A percentile compares a stretch with the other conserved stretches of the same genome.
Evolutionary conservation across 2,888 invertebrate genomes (phyloP).

Genomic region (Synergus japonicus): DNA sequence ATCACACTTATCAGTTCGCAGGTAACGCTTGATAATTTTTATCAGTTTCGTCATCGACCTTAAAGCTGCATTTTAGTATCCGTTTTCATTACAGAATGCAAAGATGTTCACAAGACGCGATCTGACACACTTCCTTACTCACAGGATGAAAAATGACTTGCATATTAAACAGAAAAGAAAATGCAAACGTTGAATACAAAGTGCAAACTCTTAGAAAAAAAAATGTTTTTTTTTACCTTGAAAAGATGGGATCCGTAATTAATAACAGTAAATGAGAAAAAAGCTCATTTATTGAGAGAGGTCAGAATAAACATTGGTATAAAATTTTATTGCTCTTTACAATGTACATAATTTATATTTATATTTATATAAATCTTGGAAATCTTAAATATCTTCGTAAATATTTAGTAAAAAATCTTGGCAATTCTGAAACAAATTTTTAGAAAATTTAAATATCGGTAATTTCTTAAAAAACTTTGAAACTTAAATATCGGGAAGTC

Average conservation of each 20-base stretch:
- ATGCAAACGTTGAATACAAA: conserved; percentile 48
- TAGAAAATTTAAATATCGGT: no score
- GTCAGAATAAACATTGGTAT: conserved; percentile 20
- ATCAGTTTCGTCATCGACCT: conserved; percentile 44
- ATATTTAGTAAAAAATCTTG: no score
- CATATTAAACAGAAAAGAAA: conserved; percentile 73
- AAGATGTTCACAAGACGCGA: conserved; percentile 40
- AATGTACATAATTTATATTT: conserved; percentile 7
- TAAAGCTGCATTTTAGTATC: conserved; percentile 35
- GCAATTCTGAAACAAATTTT: no score
- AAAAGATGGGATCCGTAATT: neutral
- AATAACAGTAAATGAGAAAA: conserved; percentile 1
- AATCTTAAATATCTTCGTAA: no score
- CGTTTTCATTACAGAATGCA: conserved; percentile 22
- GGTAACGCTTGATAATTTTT: conserved; percentile 56
- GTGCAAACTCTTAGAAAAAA: conserved; percentile 10
- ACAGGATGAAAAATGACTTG: conserved; percentile 61
- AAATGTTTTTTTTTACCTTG: neutral
- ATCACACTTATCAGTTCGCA: conserved; percentile 71
- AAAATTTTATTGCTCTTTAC: conserved; percentile 26
- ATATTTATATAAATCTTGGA: conserved; percentile 3
- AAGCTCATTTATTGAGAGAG: conserved; percentile 12
- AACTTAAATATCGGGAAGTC: no score
- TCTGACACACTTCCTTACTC: conserved; percentile 56
- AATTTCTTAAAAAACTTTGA: no score